Evolutionary conservation across 2,888 invertebrate genomes (phyloP), one percentile per base, ranked within the genome.

Genomic region (Drosophila prostipennis): DNA sequence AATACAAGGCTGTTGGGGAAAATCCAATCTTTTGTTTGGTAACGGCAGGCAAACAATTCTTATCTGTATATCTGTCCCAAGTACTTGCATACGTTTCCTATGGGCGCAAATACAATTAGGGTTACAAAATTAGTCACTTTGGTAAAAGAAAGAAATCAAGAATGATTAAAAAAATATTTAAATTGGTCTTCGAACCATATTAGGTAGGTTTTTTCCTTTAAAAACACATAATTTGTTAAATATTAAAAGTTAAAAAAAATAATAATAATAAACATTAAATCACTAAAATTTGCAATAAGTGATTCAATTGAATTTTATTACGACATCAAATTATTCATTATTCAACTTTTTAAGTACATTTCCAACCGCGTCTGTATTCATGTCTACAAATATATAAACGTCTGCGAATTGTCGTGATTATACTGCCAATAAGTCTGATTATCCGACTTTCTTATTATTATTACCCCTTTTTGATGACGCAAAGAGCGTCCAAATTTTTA

Each of bases 351-450:
- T 3, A 34, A 11, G 34, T 34, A 34, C 34, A 34, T 34, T 19
- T 5, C 2, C 36, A 4, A 8, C 23, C 65, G 19, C 13, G 23
- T 11, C 29, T 45, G 65, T 16, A 26, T 39, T 8, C 6, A n/a
- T 13, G 1, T 37, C n/a, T 23, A 11, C 26, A 34, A 0, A 56
- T 26, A 57, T 7, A 37, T 7, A 54, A 7, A 43, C 23, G 23
- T 51, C 14, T 57, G 29, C 2, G 40, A 68, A 45, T 34, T 1
- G 32, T 10, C 42, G 43, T 43, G 61, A 59, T 49, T 61, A 13
- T 63, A 52, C 51, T 61, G 36, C 63, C 73, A 72, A 73, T 61
- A 53, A 46, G 73, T 68, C 60, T 68, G 68, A 39, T 61, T 69
- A 72, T 72, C 45, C 61, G 39, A 52, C 34, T 56, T 43, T 63